Evolutionary conservation across 2,888 invertebrate genomes (phyloP), one percentile per base, ranked within the genome.

Genomic region (Seladonia tumulorum): DNA sequence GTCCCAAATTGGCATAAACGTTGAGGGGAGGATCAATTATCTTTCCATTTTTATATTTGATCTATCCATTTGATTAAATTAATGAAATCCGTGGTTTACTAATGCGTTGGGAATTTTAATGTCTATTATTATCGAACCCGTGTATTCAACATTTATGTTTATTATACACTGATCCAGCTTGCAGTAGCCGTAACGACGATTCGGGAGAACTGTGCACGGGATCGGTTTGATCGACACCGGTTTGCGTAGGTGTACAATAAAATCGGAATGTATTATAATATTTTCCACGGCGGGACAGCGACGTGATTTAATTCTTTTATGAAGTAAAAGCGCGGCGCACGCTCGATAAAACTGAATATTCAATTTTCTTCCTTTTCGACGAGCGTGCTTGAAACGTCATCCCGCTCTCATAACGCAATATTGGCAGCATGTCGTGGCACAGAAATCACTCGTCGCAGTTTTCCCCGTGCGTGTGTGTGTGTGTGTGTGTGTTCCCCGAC

Each of bases 371-470:
- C 39, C 68, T 39, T 68, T 68, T 12, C 18, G 68, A 68, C 39
- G 68, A n/a, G 39, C 68, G 39, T 39, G 39, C 68, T 68, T 5
- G 68, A 68, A 68, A 39, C 39, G 68, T 39, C 39, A 22, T 68
- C 68, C 22, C 12, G 10, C 68, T 68, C 22, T 68, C 68, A 18
- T 39, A 39, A 68, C 68, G 68, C 68, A 22, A 68, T 68, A 68
- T 39, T 22, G 68, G 39, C 68, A 68, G 22, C 68, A 4, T 68
- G 39, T 68, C 68, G 68, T 4, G 1, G 35, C 68, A 12, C 68
- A 42, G 68, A 68, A 68, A 68, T 68, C 68, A 68, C 68, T 68
- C 68, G 68, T 39, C 10, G 39, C 39, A 68, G 68, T 68, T 68
- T 42, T 68, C 68, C 3, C 35, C 1, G 35, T 35, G 35, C 1